Base-by-base conservation (phyloP, 2,888 invertebrate species). In the Sinohyriopsis cumingii region DNA sequence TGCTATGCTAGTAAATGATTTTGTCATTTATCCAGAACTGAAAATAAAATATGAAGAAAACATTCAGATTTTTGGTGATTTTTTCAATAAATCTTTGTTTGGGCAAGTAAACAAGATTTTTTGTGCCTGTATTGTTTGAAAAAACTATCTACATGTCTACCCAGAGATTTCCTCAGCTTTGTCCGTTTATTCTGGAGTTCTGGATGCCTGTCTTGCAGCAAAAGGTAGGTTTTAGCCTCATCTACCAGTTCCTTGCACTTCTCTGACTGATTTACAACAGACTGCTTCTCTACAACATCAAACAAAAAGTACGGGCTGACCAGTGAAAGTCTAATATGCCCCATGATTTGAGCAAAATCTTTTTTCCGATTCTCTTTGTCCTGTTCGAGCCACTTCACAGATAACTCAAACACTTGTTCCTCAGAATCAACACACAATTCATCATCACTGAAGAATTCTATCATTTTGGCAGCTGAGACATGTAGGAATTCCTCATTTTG, bases 401-500 rank as follows among this genome's bases (percentile, higher is more conserved):
- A 96, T 5, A 97, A 95, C 87, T 85, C 83, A 75, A 86, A 90
- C 45, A 90, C 97, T 90, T 97, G 96, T 64, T 95, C 93, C 87
- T 97, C 97, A 85, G 96, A 96, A 80, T 95, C 94, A 0, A 97
- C 96, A 87, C 96, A 96, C 1, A 97, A 91, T 88, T 96, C 96
- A 87, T 97, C 97, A 85, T 96, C 94, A 80, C 95, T 93, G 69
- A 97, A 95, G 64, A 97, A 91, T 57, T 93, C 92, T 77, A 96
- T 94, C 75, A 97, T 90, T 89, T 97, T 96, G 80, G 94, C 93
- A 1, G 94, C 93, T 5, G 94, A 94, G 65, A 97, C 89, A 83
- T 95, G 95, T 25, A 96, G 91, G 88, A 97, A 97, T 90, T 97
- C 97, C 87, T 97, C 97, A 87, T 96, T 95, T 89, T 95, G 94